A percentile compares a stretch with the other conserved stretches of the same genome.
Evolutionary conservation across 2,797 vertebrate species (phyloP).

Genomic region (Urosaurus nigricauda): DNA sequence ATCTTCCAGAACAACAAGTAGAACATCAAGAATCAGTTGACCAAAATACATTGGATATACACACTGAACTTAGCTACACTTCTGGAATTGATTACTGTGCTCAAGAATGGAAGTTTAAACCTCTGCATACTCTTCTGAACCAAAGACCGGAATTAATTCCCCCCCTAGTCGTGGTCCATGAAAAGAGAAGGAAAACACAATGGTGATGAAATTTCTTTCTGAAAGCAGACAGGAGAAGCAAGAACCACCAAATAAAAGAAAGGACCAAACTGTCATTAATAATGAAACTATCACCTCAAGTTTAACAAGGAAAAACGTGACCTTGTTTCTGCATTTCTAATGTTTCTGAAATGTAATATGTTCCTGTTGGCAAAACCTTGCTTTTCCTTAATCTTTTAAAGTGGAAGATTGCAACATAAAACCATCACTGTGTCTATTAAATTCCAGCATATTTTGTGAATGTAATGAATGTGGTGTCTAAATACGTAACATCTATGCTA

Average conservation of each 20-base stretch:
- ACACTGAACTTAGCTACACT: not conserved
- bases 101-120: conserved; percentile 29
- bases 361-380: conserved; percentile 3
- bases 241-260: conserved; percentile 34
- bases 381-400: not conserved
- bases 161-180: conserved; percentile 63
- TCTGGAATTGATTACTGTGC: not conserved
- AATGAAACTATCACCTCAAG: conserved; percentile 40
- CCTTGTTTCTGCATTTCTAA: not conserved
- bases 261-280: conserved; percentile 29
- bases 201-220: conserved; percentile 53
- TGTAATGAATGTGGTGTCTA: no score
- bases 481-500: no score
- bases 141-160: not conserved
- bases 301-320: conserved; percentile 41
- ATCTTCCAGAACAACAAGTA: no score
- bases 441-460: no score
- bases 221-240: no score
- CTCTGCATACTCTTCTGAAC: not conserved
- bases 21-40: no score
- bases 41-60: no score
- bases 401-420: not conserved
- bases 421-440: not conserved
- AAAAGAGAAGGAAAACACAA: conserved; percentile 56
- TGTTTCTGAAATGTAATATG: not conserved